Conservation (phyloP, 2,797 vertebrate genomes). For the Dryobates pubescens region DNA sequence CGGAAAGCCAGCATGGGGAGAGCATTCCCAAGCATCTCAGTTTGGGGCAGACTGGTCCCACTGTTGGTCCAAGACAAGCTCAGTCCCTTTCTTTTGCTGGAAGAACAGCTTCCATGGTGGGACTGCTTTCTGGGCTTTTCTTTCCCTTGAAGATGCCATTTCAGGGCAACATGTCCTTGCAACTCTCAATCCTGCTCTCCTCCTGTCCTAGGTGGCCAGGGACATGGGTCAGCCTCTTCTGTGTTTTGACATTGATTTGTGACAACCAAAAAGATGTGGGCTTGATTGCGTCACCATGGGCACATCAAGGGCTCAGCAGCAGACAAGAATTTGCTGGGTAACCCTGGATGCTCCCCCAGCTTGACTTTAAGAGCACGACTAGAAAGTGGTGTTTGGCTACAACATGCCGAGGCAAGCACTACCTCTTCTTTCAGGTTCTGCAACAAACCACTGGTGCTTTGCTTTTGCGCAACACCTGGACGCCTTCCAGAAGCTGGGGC, state of each 20-base stretch:
- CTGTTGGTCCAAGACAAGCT: neutral
- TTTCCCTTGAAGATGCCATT: neutral
- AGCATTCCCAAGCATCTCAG: neutral
- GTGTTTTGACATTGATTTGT: fast-evolving
- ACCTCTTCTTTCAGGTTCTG: slow-evolving; percentile 42
- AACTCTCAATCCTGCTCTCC: neutral
- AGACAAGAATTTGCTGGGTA: neutral
- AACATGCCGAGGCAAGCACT: neutral
- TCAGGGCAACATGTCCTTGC: neutral
- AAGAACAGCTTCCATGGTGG: fast-evolving
- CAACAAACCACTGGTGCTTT: neutral
- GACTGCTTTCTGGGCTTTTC: neutral
- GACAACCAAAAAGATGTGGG: neutral
- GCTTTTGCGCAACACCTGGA: slow-evolving; percentile 46
- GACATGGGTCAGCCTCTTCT: neutral
- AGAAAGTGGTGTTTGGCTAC: neutral
- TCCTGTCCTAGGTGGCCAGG: neutral
- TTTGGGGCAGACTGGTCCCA: neutral
- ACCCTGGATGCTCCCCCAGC: neutral
- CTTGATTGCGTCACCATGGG: neutral
- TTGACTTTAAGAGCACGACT: neutral
- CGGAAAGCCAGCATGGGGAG: neutral
- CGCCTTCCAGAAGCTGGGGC: neutral
- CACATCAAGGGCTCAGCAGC: neutral
- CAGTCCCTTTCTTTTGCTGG: neutral